Evolutionary conservation across 1,140 invertebrate genomes (phyloP).

Genomic region (Aphelenchoides fujianensis): DNA sequence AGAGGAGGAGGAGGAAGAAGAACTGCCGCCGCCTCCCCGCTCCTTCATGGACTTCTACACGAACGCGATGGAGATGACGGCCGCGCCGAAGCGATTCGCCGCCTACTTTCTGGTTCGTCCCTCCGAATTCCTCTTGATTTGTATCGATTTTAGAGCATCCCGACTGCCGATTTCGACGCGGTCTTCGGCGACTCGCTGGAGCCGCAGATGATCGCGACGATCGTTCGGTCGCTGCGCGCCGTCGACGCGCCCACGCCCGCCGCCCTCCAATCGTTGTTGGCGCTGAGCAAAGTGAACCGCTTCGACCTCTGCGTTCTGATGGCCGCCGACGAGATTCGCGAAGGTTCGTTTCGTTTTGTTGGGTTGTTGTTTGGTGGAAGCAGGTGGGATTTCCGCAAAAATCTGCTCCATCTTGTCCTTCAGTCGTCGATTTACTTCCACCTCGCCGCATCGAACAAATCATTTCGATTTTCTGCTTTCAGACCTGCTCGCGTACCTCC

Average conservation of each 20-base stretch:
- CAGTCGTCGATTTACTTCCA: no score
- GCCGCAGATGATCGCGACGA: not conserved
- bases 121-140: no score
- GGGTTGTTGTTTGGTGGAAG: no score
- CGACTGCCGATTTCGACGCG: constrained; percentile 12
- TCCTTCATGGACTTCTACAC: not conserved
- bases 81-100: not conserved
- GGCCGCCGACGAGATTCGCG: constrained; percentile 14
- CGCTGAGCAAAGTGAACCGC: constrained; percentile 5
- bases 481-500: not conserved
- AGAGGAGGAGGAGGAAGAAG: constrained; percentile 2
- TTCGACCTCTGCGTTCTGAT: constrained; percentile 17
- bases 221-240: not conserved
- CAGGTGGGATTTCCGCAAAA: no score
- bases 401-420: no score
- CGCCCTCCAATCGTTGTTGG: not conserved
- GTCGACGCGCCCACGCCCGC: not conserved
- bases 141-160: constrained; percentile 11
- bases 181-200: constrained; percentile 5
- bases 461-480: constrained; percentile 1
- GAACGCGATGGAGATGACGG: not conserved
- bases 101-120: constrained; percentile 8
- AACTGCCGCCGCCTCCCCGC: not conserved
- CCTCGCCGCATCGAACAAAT: no score
- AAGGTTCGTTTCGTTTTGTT: constrained; percentile 7